These are phyloP conservation scores for Aphodius granarius DNA, from an alignment of 2,888 invertebrate species.

Conservation along the genomic window DNA sequence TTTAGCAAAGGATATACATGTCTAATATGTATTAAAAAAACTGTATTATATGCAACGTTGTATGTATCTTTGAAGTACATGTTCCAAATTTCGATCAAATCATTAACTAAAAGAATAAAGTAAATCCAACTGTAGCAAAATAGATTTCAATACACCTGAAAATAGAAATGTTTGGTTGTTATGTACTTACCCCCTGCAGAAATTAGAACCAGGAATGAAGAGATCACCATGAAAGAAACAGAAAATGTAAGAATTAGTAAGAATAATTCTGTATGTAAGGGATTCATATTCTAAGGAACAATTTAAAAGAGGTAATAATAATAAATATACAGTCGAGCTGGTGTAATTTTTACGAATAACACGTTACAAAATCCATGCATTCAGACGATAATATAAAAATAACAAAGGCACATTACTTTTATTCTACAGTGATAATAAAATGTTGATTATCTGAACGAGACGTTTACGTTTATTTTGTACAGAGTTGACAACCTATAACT, in stretches of 20 bases:
- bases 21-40: too few species aligned
- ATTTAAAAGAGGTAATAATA: too few species aligned
- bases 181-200: conserved; percentile 11
- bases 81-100: too few species aligned
- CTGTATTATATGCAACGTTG: too few species aligned
- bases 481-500: neutral
- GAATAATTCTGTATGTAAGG: too few species aligned
- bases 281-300: too few species aligned
- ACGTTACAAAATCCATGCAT: neutral
- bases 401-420: neutral
- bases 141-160: neutral
- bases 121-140: conserved; percentile 4
- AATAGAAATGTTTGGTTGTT: neutral
- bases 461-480: too few species aligned
- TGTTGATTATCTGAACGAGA: too few species aligned
- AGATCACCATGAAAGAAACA: neutral
- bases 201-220: neutral
- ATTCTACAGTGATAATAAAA: too few species aligned
- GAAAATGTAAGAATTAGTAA: neutral
- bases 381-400: neutral
- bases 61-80: too few species aligned
- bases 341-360: neutral
- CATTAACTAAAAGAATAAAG: neutral
- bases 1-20: too few species aligned
- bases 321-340: neutral